phyloP scores from a whole-genome alignment of 2,797 vertebrate species.

The Crypturellus tataupa region DNA sequence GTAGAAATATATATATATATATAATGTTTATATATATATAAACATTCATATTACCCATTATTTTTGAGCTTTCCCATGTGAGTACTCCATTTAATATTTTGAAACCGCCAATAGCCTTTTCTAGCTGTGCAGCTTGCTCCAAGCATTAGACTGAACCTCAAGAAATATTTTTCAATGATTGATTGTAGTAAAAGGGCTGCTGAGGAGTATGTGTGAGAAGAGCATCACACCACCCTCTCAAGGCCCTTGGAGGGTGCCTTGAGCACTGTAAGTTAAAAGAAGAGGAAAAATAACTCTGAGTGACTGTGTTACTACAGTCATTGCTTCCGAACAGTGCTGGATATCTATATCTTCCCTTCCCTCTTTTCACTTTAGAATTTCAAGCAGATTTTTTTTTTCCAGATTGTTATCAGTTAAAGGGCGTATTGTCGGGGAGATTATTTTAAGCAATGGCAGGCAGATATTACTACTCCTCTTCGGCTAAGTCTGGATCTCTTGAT shows the following conservation, averaged over 20 bases:
- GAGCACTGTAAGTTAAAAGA: slow-evolving; percentile 48
- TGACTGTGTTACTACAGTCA: background rate
- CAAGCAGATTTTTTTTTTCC: background rate
- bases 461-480: background rate
- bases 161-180: slow-evolving; percentile 50
- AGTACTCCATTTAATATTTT: slow-evolving; percentile 49
- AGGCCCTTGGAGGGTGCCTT: slow-evolving; percentile 46
- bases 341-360: background rate
- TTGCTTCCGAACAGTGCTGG: slow-evolving; percentile 19
- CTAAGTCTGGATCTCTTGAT: slow-evolving; percentile 3
- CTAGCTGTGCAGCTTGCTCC: slow-evolving; percentile 37
- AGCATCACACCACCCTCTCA: slow-evolving; percentile 50
- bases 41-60: background rate
- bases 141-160: slow-evolving; percentile 35
- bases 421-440: background rate
- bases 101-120: slow-evolving; percentile 49
- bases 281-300: slow-evolving; percentile 42
- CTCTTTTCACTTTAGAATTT: slow-evolving; percentile 3
- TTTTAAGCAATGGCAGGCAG: background rate
- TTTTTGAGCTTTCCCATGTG: slow-evolving; percentile 32
- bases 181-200: slow-evolving; percentile 40
- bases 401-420: background rate
- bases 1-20: background rate
- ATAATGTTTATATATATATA: background rate
- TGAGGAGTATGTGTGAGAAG: slow-evolving; percentile 50